Conservation (phyloP, 2,797 vertebrate genomes). For the Choloepus didactylus region DNA sequence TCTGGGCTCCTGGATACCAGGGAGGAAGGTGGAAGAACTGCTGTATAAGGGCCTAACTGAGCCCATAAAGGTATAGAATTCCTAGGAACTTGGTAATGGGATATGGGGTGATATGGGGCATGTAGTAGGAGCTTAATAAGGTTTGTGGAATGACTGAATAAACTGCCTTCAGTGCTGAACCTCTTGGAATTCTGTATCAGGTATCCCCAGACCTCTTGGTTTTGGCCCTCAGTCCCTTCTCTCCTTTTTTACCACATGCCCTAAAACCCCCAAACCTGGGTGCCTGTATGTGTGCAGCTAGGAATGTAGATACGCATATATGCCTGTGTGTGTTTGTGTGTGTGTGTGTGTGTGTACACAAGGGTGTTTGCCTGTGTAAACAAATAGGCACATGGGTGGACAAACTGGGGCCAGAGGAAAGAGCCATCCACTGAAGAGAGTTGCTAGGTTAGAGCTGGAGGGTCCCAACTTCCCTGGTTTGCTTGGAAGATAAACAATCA, state of each 20-base stretch:
- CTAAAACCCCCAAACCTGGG: background rate
- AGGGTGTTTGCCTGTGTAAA: background rate
- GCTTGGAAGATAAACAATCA: background rate
- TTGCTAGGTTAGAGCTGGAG: background rate
- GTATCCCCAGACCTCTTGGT: background rate
- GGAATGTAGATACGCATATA: background rate
- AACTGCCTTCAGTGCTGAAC: background rate
- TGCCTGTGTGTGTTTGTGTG: background rate
- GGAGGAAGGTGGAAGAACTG: background rate
- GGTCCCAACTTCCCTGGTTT: background rate
- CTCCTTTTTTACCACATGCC: background rate
- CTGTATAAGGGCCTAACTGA: background rate
- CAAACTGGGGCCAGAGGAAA: background rate
- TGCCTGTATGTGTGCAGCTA: background rate
- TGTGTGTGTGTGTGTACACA: background rate
- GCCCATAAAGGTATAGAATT: background rate
- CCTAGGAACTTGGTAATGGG: background rate
- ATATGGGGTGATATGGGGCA: accelerated
- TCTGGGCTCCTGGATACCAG: background rate
- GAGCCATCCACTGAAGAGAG: background rate
- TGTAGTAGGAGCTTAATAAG: background rate
- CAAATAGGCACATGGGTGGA: no score
- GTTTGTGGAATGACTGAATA: background rate
- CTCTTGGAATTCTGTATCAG: background rate
- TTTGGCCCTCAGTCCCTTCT: background rate